These are phyloP conservation scores for Meteorus cinctellus DNA, from an alignment of 2,888 invertebrate species.

Conservation along the genomic window DNA sequence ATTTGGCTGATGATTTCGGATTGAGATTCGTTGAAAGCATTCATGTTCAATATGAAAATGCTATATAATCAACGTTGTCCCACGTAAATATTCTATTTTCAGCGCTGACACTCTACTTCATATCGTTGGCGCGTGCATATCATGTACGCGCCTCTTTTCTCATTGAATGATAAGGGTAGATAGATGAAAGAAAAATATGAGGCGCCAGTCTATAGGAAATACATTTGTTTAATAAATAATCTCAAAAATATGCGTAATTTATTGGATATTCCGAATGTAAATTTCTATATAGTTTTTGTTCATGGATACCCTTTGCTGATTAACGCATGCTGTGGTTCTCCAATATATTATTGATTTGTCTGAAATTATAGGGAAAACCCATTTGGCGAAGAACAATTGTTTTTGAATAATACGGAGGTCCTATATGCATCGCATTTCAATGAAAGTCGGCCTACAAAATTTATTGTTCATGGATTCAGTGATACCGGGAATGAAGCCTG, in stretches of 20 bases:
- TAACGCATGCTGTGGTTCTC: not conserved
- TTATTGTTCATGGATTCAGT: slow-evolving; percentile 66
- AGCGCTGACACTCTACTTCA: slow-evolving; percentile 64
- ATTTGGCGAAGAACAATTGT: slow-evolving; percentile 64
- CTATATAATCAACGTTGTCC: slow-evolving; percentile 50
- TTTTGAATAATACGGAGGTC: slow-evolving; percentile 64
- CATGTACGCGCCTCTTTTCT: slow-evolving; percentile 55
- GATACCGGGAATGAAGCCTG: slow-evolving; percentile 67
- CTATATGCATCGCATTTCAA: slow-evolving; percentile 67
- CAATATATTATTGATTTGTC: not conserved
- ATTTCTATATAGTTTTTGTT: not conserved
- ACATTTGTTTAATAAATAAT: slow-evolving; percentile 28
- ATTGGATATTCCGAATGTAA: not conserved
- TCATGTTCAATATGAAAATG: slow-evolving; percentile 50
- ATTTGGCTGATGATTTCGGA: not conserved
- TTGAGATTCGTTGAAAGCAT: slow-evolving; percentile 19
- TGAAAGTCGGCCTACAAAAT: slow-evolving; percentile 65
- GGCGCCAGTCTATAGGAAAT: slow-evolving; percentile 46
- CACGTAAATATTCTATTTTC: slow-evolving; percentile 61
- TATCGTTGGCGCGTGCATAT: slow-evolving; percentile 59
- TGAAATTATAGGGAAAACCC: slow-evolving; percentile 61
- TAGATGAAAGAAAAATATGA: slow-evolving; percentile 43
- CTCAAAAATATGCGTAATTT: slow-evolving; percentile 10
- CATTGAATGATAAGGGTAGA: slow-evolving; percentile 47
- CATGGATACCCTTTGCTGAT: not conserved